Evolutionary conservation across 2,797 vertebrate genomes (phyloP), one percentile per base, ranked within the genome.

Genomic region (Dromococcyx pavoninus): DNA sequence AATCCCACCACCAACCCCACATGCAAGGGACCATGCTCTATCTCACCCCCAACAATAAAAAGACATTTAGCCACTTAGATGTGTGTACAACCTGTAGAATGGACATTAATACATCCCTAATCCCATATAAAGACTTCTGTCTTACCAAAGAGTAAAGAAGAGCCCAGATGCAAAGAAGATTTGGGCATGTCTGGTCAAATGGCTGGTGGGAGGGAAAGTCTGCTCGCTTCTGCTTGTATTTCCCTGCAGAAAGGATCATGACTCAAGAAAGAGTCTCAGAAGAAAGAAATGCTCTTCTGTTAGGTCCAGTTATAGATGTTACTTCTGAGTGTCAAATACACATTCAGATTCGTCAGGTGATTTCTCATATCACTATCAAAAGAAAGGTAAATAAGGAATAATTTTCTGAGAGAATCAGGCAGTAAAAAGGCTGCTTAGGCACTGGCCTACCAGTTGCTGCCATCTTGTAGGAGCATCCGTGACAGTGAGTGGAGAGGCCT

Each of bases 341-440:
- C 10, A 19, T 56, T 82, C 22, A 43, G 54, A 56, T 51, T 17
- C 21, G 73, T 84, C 62, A 22, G 30, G 9, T 39, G 24, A 54
- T 79, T 88, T 95, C 65, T 66, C 43, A 71, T 17, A n/a, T 50
- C 6, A 0, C 48, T 84, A 27, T 58, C 54, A 73, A 66, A 93
- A 84, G 37, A 57, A 74, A 87, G 64, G 43, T 54, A 65, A 95
- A 89, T 44, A 27, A 10, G 48, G 21, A 87, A 79, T 56, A 25
- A 69, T 79, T 82, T 93, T 87, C 74, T 91, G 50, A 86, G 37
- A 91, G 54, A 75, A 76, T 27, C 10, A 58, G 53, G 27, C 79
- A 82, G 74, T 89, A 58, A 91, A 86, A 87, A 67, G 14, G 56
- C 17, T 64, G 58, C 37, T 82, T 88, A 48, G 32, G 60, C 35